Conservation (phyloP, 2,797 vertebrate genomes). For the Pipistrellus pygmaeus region DNA sequence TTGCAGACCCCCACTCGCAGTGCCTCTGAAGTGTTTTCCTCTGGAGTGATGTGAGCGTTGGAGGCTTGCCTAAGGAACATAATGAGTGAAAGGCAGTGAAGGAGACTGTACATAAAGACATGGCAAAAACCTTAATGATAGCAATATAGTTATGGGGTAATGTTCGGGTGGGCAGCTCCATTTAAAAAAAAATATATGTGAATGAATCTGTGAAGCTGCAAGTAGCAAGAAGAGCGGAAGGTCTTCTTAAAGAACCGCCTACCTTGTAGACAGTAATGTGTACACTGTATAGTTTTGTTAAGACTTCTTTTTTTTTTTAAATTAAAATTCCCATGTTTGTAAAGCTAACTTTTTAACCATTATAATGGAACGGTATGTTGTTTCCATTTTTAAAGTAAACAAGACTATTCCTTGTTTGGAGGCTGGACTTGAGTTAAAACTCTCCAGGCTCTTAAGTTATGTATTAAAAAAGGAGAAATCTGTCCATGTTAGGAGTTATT, state of each 20-base stretch:
- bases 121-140: slow-evolving; percentile 93
- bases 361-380: slow-evolving; percentile 91
- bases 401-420: slow-evolving; percentile 92
- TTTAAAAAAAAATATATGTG: slow-evolving; percentile 89
- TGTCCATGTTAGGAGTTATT: slow-evolving; percentile 92
- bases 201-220: slow-evolving; percentile 95
- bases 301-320: slow-evolving; percentile 90
- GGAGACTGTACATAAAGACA: slow-evolving; percentile 96
- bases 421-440: slow-evolving; percentile 98
- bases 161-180: slow-evolving; percentile 94
- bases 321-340: slow-evolving; percentile 94
- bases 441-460: slow-evolving; percentile 96
- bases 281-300: slow-evolving; percentile 99
- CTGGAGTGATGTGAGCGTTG: slow-evolving; percentile 89
- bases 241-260: slow-evolving; percentile 95
- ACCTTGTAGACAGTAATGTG: slow-evolving; percentile 97
- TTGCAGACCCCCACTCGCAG: slow-evolving; percentile 93
- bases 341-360: slow-evolving; percentile 95
- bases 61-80: slow-evolving; percentile 91
- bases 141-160: slow-evolving; percentile 95
- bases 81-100: slow-evolving; percentile 88
- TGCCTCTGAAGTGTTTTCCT: slow-evolving; percentile 95
- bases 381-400: slow-evolving; percentile 94
- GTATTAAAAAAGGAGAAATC: slow-evolving; percentile 89
- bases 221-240: slow-evolving; percentile 91